These are phyloP conservation scores for Teleogryllus oceanicus DNA, from an alignment of 2,888 invertebrate species.

Conservation along the genomic window DNA sequence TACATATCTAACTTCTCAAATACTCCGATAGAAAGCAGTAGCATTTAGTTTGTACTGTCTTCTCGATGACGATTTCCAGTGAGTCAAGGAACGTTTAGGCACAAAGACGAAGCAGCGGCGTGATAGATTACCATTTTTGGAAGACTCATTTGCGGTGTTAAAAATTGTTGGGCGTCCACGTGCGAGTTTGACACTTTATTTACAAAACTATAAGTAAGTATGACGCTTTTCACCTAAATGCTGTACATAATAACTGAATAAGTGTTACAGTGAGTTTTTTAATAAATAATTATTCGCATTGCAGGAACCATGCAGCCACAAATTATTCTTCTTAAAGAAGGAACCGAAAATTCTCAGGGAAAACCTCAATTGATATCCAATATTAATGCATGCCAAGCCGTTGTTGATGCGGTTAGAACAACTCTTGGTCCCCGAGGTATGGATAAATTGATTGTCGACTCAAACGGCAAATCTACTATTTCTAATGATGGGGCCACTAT, in stretches of 20 bases:
- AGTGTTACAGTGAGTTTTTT: not conserved
- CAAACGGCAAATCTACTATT: constrained; percentile 87
- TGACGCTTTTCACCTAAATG: too few species aligned
- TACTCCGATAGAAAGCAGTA: too few species aligned
- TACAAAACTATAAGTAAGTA: not conserved
- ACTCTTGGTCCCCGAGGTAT: constrained; percentile 98
- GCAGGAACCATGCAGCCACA: constrained; percentile 75
- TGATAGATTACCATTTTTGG: not conserved
- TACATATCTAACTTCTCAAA: too few species aligned
- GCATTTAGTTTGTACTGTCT: too few species aligned
- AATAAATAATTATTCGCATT: not conserved
- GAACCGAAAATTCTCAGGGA: constrained; percentile 94
- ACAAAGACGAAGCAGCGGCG: too few species aligned
- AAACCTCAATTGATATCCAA: constrained; percentile 94
- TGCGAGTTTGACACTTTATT: not conserved
- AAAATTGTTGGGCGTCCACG: not conserved
- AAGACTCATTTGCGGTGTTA: not conserved
- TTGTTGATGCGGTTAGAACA: constrained; percentile 95
- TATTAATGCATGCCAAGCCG: constrained; percentile 93
- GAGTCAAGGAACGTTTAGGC: too few species aligned
- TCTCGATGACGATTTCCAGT: too few species aligned
- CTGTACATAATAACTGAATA: not conserved
- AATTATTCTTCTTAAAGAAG: constrained; percentile 95
- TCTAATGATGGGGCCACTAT: constrained; percentile 99
- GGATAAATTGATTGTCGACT: constrained; percentile 96